Conservation (phyloP, 2,113 vertebrate species). For the Pandion haliaetus region DNA sequence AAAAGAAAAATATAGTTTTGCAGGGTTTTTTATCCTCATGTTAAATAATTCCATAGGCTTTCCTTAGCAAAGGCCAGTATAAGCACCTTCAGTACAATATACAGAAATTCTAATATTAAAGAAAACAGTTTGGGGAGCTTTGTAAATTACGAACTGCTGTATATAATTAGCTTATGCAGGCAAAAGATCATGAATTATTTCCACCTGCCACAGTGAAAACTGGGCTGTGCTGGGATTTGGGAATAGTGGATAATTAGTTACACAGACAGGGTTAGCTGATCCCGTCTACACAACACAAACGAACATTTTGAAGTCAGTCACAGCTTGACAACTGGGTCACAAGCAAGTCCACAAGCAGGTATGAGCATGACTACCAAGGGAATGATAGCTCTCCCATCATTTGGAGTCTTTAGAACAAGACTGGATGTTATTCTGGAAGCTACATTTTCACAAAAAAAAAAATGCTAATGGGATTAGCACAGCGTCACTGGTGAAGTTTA, state of each 20-base stretch:
- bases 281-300: not conserved
- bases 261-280: slow-evolving; percentile 12
- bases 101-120: not conserved
- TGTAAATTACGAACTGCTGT: not conserved
- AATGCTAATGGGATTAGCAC: not conserved
- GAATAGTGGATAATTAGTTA: slow-evolving; percentile 42
- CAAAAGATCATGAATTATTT: not conserved
- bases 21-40: not conserved
- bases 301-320: not conserved
- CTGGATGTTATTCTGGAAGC: not conserved
- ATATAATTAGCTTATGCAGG: not conserved
- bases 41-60: not conserved
- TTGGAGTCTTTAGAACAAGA: not conserved
- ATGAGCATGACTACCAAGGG: not conserved
- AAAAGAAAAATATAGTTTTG: not conserved
- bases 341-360: not conserved
- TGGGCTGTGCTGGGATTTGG: slow-evolving; percentile 4
- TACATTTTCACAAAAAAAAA: not conserved
- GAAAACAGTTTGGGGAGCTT: not conserved
- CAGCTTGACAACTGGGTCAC: not conserved
- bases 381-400: not conserved
- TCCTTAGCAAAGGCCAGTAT: not conserved
- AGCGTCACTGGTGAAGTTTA: not conserved
- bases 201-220: not conserved
- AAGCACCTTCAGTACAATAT: not conserved